phyloP scores from a whole-genome alignment of 1,140 invertebrate species.

The Apis florea region DNA sequence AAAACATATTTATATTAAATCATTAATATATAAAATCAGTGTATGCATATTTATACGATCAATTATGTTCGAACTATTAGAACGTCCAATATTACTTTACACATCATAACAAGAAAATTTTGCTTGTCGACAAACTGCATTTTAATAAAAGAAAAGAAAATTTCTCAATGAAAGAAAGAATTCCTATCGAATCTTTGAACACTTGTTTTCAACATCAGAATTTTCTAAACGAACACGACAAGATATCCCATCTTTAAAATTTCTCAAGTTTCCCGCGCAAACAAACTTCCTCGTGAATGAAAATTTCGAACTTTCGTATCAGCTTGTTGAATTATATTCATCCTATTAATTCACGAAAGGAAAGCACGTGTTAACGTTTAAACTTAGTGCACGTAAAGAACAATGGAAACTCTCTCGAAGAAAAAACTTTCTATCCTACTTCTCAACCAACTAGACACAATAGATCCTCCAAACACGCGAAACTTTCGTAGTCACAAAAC shows the following conservation, averaged over 20 bases:
- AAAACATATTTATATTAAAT: too few relatives aligned
- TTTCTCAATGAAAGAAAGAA: neutral
- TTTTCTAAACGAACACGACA: neutral
- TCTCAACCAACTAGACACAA: neutral
- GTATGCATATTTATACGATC: too few relatives aligned
- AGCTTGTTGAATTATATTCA: neutral
- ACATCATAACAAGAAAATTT: neutral
- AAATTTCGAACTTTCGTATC: neutral
- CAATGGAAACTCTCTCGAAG: neutral
- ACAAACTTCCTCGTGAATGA: neutral
- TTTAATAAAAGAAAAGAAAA: neutral
- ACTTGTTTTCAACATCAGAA: neutral
- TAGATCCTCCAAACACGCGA: neutral
- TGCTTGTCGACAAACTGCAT: neutral
- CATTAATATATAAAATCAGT: neutral
- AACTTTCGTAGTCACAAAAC: neutral
- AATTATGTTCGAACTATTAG: neutral
- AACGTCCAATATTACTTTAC: neutral
- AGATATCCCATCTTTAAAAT: neutral
- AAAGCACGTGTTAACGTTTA: neutral
- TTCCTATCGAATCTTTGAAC: neutral
- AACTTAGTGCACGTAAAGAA: neutral
- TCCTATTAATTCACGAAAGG: neutral
- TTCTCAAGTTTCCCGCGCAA: conserved; percentile 1
- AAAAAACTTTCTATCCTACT: neutral